Evolutionary conservation across 2,113 vertebrate genomes (phyloP), one percentile per base, ranked within the genome.

Genomic region (Hydrolagus affinis): DNA sequence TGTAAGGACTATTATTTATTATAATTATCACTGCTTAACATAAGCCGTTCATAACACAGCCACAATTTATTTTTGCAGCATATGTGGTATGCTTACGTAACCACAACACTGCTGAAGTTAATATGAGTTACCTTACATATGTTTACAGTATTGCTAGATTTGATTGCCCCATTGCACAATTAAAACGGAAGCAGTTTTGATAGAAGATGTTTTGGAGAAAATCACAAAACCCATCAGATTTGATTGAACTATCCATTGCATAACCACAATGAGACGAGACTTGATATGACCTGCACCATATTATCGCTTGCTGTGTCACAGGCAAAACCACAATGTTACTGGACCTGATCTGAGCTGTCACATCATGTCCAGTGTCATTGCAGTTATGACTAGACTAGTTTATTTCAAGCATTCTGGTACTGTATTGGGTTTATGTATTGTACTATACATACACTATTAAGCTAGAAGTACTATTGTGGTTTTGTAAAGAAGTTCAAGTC

Each of bases 251-350:
- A 25, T 62, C 57, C 23, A n/a, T 23, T 80, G 6, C 23, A 28
- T 64, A 80, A 80, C 56, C 76, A 80, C 59, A 64, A 19, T 62
- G 60, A 78, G 25, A 78, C 21, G 11, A 78, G 23, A 62, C 57
- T 62, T 28, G 59, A 62, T 80, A 62, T 23, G 57, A 78, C 12
- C n/a, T 62, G 59, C 1, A 62, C 23, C 59, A 80, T 60, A 23
- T 80, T 11, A 59, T 23, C 56, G 60, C 25, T 7, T 12, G 28
- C 59, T n/a, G 76, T 78, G 76, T 11, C n/a, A 56, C 76, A 78
- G 21, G 8, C n/a, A 60, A 25, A 78, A 78, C 75, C 56, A 60
- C 57, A 78, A 57, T 12, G n/a, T n/a, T 60, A 57, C 75, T 25
- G 2, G 57, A 60, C 21, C 62, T 62, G 62, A 62, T 11, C 25